A percentile compares a stretch with the other conserved stretches of the same genome.
phyloP scores from a whole-genome alignment of 2,797 vertebrate species.

The Amazona ochrocephala region DNA sequence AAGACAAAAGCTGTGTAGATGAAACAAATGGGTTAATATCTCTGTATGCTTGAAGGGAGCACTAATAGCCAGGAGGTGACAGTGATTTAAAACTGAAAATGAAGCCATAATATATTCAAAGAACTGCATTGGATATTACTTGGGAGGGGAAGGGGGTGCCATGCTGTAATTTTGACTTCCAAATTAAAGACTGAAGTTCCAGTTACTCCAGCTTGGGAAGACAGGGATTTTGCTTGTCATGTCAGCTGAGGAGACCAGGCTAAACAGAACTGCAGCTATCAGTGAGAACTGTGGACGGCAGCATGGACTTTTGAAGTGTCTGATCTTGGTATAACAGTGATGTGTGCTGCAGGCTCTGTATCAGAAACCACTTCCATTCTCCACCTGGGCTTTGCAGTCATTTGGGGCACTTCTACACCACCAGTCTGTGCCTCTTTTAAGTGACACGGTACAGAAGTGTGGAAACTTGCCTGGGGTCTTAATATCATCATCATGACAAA shows the following conservation, averaged over 20 bases:
- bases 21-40: constrained; percentile 31
- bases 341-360: neutral
- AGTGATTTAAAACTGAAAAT: constrained; percentile 42
- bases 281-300: neutral
- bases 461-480: neutral
- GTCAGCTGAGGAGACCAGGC: neutral
- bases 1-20: neutral
- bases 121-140: neutral
- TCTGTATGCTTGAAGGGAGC: constrained; percentile 17
- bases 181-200: neutral
- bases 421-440: neutral
- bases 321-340: neutral
- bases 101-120: constrained; percentile 7
- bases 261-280: neutral
- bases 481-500: neutral
- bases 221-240: neutral
- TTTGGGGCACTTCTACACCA: neutral
- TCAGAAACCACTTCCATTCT: neutral
- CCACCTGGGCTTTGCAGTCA: neutral
- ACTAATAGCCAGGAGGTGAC: constrained; percentile 34
- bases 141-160: rapidly evolving
- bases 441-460: neutral
- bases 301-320: neutral
- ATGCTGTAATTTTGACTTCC: neutral
- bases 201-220: neutral